Conservation (phyloP, 1,140 invertebrate species). For the Euschistus heros region DNA sequence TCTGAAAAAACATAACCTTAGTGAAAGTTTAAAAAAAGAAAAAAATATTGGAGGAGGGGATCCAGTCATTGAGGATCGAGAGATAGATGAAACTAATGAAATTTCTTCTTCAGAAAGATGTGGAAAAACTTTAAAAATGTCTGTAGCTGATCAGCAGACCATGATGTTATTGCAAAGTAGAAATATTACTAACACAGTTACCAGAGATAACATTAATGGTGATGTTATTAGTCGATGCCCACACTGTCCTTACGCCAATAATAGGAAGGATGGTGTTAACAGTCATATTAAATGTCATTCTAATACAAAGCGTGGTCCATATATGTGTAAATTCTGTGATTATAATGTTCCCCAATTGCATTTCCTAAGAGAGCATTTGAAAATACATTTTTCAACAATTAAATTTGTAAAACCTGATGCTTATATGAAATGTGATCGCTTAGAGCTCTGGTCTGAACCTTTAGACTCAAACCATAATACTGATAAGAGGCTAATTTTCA, state of each 20-base stretch:
- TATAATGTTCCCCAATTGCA: conserved; percentile 66
- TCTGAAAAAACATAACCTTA: conserved; percentile 60
- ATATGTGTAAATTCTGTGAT: conserved; percentile 72
- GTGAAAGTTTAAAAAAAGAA: conserved; percentile 38
- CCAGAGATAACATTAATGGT: conserved; percentile 35
- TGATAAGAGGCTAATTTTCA: conserved; percentile 36
- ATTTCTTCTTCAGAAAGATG: conserved; percentile 27
- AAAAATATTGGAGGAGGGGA: conserved; percentile 5
- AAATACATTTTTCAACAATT: conserved; percentile 58
- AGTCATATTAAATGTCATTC: conserved; percentile 65
- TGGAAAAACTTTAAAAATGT: conserved; percentile 40
- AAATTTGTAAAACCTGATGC: conserved; percentile 49
- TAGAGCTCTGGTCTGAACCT: conserved; percentile 40
- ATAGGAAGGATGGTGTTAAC: conserved; percentile 57
- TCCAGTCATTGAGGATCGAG: conserved; percentile 15
- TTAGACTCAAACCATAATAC: conserved; percentile 33
- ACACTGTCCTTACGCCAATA: conserved; percentile 65
- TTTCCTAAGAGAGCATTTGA: conserved; percentile 66
- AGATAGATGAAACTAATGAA: conserved; percentile 36
- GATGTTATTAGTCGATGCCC: conserved; percentile 45
- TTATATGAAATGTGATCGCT: conserved; percentile 44
- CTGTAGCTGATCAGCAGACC: conserved; percentile 44
- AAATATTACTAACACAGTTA: conserved; percentile 33
- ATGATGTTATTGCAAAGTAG: conserved; percentile 39
- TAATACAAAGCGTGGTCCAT: conserved; percentile 41